These are phyloP conservation scores for Lottia scabra DNA, from an alignment of 2,888 invertebrate genomes.

Conservation along the genomic window DNA sequence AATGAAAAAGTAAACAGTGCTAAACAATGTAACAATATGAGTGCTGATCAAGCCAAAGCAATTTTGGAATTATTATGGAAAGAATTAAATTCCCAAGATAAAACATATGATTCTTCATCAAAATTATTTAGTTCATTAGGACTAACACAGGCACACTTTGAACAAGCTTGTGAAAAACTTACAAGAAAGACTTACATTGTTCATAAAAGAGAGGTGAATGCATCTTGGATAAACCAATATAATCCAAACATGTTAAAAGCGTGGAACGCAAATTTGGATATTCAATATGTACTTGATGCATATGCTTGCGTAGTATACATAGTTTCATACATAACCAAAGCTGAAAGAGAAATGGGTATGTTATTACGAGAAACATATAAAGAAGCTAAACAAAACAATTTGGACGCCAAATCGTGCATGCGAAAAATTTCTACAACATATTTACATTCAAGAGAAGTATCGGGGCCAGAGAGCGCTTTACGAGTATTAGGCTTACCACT, in stretches of 20 bases:
- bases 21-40: no score
- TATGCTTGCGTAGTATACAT: conserved; percentile 34
- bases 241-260: conserved; percentile 6
- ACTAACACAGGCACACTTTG: background rate
- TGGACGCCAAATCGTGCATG: no score
- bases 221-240: conserved; percentile 9
- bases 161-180: background rate
- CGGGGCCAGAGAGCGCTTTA: conserved; percentile 12
- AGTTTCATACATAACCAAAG: no score
- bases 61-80: conserved; percentile 7
- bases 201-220: conserved; percentile 6
- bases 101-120: background rate
- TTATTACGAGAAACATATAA: no score
- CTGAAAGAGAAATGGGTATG: no score
- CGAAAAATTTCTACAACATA: no score
- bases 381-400: no score
- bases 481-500: conserved; percentile 14
- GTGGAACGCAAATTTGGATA: conserved; percentile 21
- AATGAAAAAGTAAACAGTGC: no score
- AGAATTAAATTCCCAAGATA: background rate
- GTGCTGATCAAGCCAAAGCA: background rate
- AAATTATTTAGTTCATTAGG: background rate
- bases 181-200: background rate
- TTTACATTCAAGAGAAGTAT: conserved; percentile 8
- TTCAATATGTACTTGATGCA: conserved; percentile 11